These are phyloP conservation scores for Ennomos erosarius DNA, from an alignment of 2,888 invertebrate species.

Conservation along the genomic window DNA sequence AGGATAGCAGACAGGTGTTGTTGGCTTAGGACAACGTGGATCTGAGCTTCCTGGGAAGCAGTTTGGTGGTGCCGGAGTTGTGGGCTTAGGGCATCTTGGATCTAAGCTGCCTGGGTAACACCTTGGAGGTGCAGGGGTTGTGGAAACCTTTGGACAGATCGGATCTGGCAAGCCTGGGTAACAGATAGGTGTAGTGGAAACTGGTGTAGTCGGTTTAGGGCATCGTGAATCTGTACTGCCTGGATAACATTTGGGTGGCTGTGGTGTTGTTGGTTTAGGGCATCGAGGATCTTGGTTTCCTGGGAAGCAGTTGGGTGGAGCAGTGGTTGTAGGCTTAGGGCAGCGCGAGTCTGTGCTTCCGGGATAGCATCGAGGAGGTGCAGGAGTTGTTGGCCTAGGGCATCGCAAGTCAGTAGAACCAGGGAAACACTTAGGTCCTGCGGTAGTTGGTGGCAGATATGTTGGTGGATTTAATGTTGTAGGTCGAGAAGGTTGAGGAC, in stretches of 20 bases:
- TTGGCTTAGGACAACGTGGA: slow-evolving; percentile 32
- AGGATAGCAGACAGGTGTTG: slow-evolving; percentile 41
- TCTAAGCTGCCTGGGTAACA: slow-evolving; percentile 58
- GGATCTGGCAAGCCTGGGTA: no score
- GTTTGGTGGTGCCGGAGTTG: slow-evolving; percentile 31
- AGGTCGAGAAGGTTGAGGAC: slow-evolving; percentile 40
- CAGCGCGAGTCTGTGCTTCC: slow-evolving; percentile 30
- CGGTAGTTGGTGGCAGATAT: slow-evolving; percentile 38
- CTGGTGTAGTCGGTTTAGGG: slow-evolving; percentile 45
- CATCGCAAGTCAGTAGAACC: slow-evolving; percentile 40
- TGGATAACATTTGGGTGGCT: slow-evolving; percentile 43
- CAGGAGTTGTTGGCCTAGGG: slow-evolving; percentile 31
- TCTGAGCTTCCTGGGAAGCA: slow-evolving; percentile 20
- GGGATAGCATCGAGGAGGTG: slow-evolving; percentile 26
- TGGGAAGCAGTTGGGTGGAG: slow-evolving; percentile 46
- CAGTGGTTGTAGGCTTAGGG: slow-evolving; percentile 30
- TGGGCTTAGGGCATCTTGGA: slow-evolving; percentile 44
- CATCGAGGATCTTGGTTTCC: slow-evolving; percentile 51
- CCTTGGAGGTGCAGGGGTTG: slow-evolving; percentile 47
- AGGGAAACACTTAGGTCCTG: slow-evolving; percentile 43
- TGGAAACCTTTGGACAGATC: slow-evolving; percentile 22
- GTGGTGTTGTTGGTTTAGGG: slow-evolving; percentile 44
- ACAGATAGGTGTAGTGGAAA: no score
- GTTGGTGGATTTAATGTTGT: slow-evolving; percentile 53
- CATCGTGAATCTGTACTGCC: slow-evolving; percentile 42